These are phyloP conservation scores for Pachypeltis micranthus DNA, from an alignment of 1,140 invertebrate species.

Conservation along the genomic window DNA sequence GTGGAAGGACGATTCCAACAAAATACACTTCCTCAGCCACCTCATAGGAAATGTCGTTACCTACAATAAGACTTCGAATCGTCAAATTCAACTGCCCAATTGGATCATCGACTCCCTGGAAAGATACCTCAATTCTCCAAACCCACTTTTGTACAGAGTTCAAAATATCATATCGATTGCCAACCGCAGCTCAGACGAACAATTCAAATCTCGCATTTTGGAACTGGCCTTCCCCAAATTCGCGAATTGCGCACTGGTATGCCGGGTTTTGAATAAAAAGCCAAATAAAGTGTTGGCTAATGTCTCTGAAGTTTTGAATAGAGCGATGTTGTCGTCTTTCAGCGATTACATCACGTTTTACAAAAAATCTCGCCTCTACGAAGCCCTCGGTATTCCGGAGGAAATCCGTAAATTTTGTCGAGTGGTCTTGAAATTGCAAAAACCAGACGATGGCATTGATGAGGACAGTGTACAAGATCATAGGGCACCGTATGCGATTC, in stretches of 20 bases:
- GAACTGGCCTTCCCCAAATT: background rate
- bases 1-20: background rate
- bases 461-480: no score
- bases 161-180: background rate
- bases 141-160: no score
- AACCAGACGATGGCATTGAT: background rate
- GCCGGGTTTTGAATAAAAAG: background rate
- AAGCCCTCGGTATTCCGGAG: background rate
- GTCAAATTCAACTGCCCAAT: no score
- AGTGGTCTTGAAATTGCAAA: background rate
- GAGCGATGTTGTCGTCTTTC: background rate
- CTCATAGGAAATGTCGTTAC: no score
- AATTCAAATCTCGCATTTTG: background rate
- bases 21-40: background rate
- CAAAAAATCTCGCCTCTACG: background rate
- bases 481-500: background rate
- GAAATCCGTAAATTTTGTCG: background rate
- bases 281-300: background rate
- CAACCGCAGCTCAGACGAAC: background rate
- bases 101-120: constrained; percentile 14
- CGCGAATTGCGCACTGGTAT: background rate
- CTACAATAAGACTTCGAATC: no score
- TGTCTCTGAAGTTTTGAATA: background rate
- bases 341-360: background rate
- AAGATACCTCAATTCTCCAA: no score